phyloP scores from a whole-genome alignment of 2,113 vertebrate species.

The Coreoperca whiteheadi region DNA sequence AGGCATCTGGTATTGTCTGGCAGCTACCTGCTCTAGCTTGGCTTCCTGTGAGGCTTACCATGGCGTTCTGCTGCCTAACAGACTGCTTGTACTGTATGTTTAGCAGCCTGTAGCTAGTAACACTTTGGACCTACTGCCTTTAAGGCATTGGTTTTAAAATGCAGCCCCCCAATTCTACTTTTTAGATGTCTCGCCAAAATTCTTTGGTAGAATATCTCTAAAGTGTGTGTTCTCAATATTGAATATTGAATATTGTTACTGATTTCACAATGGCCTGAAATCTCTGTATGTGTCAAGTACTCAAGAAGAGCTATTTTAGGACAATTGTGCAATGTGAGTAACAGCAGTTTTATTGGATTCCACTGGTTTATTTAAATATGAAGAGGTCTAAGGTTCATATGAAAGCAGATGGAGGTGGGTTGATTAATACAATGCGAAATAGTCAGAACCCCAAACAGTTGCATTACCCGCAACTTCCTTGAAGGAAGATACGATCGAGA shows the following conservation, averaged over 20 bases:
- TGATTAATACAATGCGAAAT: slow-evolving; percentile 43
- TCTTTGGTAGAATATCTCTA: slow-evolving; percentile 8
- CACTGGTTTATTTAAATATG: neutral
- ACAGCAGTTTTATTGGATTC: slow-evolving; percentile 14
- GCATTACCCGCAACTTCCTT: slow-evolving; percentile 35
- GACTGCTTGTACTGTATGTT: slow-evolving; percentile 33
- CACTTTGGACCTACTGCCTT: slow-evolving; percentile 41
- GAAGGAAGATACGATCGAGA: slow-evolving; percentile 7
- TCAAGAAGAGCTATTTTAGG: slow-evolving; percentile 45
- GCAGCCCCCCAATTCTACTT: slow-evolving; percentile 34
- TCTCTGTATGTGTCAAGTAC: slow-evolving; percentile 1
- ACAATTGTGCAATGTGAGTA: slow-evolving; percentile 22
- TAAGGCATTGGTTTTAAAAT: slow-evolving; percentile 32
- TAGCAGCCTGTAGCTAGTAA: slow-evolving; percentile 30
- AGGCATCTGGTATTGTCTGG: slow-evolving; percentile 64
- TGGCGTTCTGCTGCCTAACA: slow-evolving; percentile 46
- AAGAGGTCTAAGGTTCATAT: slow-evolving; percentile 39
- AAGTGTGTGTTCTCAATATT: neutral
- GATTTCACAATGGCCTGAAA: slow-evolving; percentile 7
- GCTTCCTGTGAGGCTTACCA: slow-evolving; percentile 48
- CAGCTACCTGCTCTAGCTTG: slow-evolving; percentile 40
- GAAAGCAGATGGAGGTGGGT: slow-evolving; percentile 54
- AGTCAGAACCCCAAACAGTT: slow-evolving; percentile 21
- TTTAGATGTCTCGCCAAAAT: slow-evolving; percentile 25
- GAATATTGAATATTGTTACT: no score